phyloP scores from a whole-genome alignment of 2,113 vertebrate genomes.

The Catharus fuscescens region DNA sequence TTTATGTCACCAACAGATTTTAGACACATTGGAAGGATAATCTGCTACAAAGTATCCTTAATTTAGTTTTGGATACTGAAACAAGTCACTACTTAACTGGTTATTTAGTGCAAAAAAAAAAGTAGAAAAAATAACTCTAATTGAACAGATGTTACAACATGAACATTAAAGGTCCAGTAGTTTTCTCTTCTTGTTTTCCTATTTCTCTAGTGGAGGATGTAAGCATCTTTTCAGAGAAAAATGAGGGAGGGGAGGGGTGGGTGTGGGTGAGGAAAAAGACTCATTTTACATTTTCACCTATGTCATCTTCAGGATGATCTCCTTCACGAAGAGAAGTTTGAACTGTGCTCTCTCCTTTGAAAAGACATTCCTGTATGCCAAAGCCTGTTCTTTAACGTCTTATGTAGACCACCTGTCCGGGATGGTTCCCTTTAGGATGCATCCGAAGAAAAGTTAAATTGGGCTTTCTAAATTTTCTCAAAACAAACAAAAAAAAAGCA shows the following conservation, averaged over 20 bases:
- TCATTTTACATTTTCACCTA: background rate
- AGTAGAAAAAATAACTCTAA: background rate
- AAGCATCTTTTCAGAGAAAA: background rate
- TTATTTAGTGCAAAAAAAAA: background rate
- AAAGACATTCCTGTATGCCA: background rate
- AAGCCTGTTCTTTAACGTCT: background rate
- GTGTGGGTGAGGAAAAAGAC: background rate
- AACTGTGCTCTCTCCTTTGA: background rate
- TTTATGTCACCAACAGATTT: background rate
- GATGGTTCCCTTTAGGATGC: background rate
- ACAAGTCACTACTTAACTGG: background rate
- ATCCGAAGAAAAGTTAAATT: background rate
- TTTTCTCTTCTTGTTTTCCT: background rate
- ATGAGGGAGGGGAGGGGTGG: rapidly evolving
- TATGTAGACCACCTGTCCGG: background rate
- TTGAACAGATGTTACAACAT: background rate
- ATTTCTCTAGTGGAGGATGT: background rate
- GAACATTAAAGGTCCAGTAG: background rate
- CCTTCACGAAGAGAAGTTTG: background rate
- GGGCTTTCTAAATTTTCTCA: background rate
- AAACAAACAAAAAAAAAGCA: background rate
- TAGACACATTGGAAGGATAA: background rate
- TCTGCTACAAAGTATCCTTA: background rate
- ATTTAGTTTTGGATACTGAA: background rate
- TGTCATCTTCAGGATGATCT: background rate